A percentile compares a stretch with the other conserved stretches of the same genome.
These are phyloP conservation scores for Gymnothorax javanicus DNA, from an alignment of 2,797 vertebrate genomes.

Conservation along the genomic window DNA sequence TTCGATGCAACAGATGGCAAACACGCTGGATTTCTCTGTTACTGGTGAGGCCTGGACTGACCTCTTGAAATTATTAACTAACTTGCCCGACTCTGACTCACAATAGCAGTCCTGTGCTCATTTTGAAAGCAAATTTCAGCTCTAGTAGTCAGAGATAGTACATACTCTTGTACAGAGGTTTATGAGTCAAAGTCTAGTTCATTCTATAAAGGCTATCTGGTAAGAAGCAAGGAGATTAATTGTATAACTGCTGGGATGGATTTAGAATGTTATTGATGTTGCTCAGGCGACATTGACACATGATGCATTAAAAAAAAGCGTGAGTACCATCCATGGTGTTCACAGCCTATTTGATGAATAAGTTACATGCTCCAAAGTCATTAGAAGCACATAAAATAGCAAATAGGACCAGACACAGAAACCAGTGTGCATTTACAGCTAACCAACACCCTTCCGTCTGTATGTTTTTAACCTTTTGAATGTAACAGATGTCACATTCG, in stretches of 20 bases:
- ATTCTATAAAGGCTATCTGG: background rate
- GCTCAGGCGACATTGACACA: slow-evolving; percentile 17
- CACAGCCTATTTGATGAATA: background rate
- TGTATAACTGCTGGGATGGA: slow-evolving; percentile 27
- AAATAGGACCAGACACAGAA: no score
- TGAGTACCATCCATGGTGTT: no score
- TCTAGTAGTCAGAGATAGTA: background rate
- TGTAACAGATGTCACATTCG: no score
- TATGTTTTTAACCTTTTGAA: no score
- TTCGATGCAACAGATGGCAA: slow-evolving; percentile 29
- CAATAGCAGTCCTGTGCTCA: background rate
- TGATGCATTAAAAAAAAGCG: background rate
- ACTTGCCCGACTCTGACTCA: background rate
- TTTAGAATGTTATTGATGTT: slow-evolving; percentile 22
- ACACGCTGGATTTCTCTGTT: background rate
- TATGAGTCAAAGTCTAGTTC: background rate
- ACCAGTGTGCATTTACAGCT: no score
- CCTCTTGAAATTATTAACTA: background rate
- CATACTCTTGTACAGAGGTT: background rate
- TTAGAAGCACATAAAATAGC: background rate
- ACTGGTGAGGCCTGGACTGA: background rate
- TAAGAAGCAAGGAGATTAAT: slow-evolving; percentile 29
- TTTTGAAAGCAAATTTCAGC: background rate
- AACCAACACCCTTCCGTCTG: no score
- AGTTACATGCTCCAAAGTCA: background rate